Conservation (phyloP, 92 coral and sea anemone species). For the Muricea muricata region DNA sequence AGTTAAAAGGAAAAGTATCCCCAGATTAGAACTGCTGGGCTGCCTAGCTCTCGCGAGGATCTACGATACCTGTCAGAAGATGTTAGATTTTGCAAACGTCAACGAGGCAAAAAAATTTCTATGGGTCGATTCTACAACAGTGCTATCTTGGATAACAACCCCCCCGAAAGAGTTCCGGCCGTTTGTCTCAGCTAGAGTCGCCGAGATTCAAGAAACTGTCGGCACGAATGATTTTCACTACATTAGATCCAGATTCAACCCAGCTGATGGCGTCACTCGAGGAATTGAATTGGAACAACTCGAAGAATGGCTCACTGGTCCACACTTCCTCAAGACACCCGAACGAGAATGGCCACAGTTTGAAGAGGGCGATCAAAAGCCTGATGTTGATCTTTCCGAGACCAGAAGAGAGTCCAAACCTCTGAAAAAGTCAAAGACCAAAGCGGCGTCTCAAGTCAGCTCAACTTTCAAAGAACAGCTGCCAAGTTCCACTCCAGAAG, state of each 20-base stretch:
- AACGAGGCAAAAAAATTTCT: constrained; percentile 49
- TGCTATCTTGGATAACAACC: constrained; percentile 61
- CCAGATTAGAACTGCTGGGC: constrained; percentile 70
- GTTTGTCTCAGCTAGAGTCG: constrained; percentile 58
- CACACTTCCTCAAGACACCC: constrained; percentile 34
- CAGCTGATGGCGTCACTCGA: constrained; percentile 69
- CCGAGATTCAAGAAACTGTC: constrained; percentile 55
- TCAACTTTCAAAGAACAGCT: no score
- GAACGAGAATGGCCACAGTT: constrained; percentile 59
- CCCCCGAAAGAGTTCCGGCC: constrained; percentile 35
- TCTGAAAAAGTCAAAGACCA: not conserved
- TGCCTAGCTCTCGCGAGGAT: constrained; percentile 63
- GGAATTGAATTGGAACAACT: constrained; percentile 35
- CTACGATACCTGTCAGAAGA: constrained; percentile 55
- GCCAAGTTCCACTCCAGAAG: no score
- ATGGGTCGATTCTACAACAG: constrained; percentile 66
- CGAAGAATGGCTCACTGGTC: constrained; percentile 29
- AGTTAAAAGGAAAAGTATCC: not conserved
- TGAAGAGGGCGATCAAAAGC: constrained; percentile 31
- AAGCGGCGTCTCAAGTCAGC: not conserved
- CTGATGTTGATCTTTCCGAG: no score
- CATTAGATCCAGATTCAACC: constrained; percentile 65
- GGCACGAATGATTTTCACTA: constrained; percentile 52
- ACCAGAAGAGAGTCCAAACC: no score
- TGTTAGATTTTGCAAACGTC: constrained; percentile 55